These are phyloP conservation scores for Gallinago undulata DNA, from an alignment of 2,113 vertebrate species.

Conservation along the genomic window DNA sequence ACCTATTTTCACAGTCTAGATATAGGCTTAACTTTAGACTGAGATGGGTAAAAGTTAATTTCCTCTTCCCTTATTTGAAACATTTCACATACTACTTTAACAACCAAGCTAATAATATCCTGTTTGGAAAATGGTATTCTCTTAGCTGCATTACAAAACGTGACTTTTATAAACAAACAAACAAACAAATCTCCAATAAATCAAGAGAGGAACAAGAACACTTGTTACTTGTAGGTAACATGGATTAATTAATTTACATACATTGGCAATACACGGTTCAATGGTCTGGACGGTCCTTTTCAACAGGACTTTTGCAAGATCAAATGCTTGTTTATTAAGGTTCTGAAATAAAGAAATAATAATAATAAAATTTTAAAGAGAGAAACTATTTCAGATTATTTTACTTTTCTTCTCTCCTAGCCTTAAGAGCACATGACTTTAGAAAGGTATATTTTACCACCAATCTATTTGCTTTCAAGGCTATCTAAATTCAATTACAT, in stretches of 20 bases:
- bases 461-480: neutral
- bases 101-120: neutral
- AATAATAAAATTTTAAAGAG: neutral
- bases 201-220: neutral
- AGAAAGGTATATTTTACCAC: neutral
- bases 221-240: neutral
- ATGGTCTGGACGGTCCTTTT: conserved; percentile 98
- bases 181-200: neutral
- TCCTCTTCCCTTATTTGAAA: neutral
- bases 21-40: neutral
- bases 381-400: neutral
- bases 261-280: conserved; percentile 96
- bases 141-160: neutral
- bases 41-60: neutral
- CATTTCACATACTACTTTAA: neutral
- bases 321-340: conserved; percentile 98
- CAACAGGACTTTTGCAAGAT: conserved; percentile 94
- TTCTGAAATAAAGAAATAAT: conserved; percentile 81
- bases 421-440: neutral
- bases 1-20: neutral
- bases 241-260: conserved; percentile 71
- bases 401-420: neutral
- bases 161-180: neutral
- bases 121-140: neutral
- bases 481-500: neutral